Evolutionary conservation across 1,140 invertebrate species (phyloP).

Genomic region (Choristoneura fumiferana): DNA sequence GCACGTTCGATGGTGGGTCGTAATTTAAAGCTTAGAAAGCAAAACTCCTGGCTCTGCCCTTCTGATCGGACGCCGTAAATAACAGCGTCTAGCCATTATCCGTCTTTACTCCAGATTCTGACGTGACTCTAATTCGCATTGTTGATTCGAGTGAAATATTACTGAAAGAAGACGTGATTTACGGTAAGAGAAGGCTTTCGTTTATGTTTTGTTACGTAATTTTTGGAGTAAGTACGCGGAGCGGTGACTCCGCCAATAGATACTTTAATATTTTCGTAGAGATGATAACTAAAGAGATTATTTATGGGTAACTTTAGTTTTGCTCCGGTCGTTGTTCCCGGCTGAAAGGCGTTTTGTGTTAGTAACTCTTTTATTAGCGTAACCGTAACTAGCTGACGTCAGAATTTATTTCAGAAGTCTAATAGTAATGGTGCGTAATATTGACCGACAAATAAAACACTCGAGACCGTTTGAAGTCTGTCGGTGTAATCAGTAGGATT

Average conservation of each 20-base stretch:
- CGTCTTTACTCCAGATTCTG: conserved; percentile 41
- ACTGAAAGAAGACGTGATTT: conserved; percentile 17
- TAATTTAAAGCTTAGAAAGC: conserved; percentile 44
- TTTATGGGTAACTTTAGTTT: too few relatives aligned
- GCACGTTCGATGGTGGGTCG: conserved; percentile 26
- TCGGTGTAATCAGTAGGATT: background rate
- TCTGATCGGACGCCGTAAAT: conserved; percentile 30
- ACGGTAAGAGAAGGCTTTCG: conserved; percentile 8
- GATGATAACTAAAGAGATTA: too few relatives aligned
- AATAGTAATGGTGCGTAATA: conserved; percentile 15
- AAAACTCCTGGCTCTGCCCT: conserved; percentile 25
- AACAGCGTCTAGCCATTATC: conserved; percentile 33
- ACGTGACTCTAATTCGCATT: conserved; percentile 36
- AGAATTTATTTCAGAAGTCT: conserved; percentile 10
- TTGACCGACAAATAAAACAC: conserved; percentile 14
- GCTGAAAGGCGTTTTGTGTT: background rate
- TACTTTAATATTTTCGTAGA: too few relatives aligned
- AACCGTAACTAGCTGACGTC: conserved; percentile 5
- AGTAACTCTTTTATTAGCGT: background rate
- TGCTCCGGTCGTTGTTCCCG: background rate
- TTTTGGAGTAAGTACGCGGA: background rate
- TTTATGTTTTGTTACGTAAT: background rate
- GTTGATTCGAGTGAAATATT: conserved; percentile 29
- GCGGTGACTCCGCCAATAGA: too few relatives aligned
- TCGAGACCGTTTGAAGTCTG: conserved; percentile 12